Evolutionary conservation across 2,888 invertebrate genomes (phyloP).

Genomic region (Oithona nana): DNA sequence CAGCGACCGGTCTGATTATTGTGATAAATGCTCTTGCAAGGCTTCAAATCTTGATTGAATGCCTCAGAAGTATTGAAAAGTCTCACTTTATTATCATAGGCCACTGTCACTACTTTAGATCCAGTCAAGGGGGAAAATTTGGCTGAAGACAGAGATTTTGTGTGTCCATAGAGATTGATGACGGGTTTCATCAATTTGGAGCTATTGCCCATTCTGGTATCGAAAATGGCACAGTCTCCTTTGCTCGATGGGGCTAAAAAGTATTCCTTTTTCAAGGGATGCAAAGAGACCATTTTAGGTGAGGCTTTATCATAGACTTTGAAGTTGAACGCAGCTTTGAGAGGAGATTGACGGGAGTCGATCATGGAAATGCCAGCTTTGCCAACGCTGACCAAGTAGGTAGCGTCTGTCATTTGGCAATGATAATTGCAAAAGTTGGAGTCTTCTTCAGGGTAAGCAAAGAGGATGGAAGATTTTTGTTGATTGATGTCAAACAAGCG

Average conservation of each 20-base stretch:
- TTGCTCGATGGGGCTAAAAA: constrained; percentile 24
- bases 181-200: neutral
- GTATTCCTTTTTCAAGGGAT: constrained; percentile 26
- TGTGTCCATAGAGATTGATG: neutral
- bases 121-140: neutral
- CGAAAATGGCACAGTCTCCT: neutral
- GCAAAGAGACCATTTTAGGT: constrained; percentile 27
- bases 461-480: constrained; percentile 16
- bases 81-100: constrained; percentile 5
- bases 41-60: neutral
- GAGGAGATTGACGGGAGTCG: constrained; percentile 24
- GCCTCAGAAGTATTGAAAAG: neutral
- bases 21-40: constrained; percentile 23
- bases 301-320: constrained; percentile 20
- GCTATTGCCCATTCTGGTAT: neutral
- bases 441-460: constrained; percentile 24
- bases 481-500: constrained; percentile 27
- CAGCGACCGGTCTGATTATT: constrained; percentile 32
- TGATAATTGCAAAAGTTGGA: constrained; percentile 23
- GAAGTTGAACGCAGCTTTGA: constrained; percentile 21
- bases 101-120: neutral
- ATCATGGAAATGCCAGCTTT: constrained; percentile 27
- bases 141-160: neutral
- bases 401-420: constrained; percentile 23
- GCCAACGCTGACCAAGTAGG: constrained; percentile 27